Evolutionary conservation across 2,888 invertebrate species (phyloP).

Genomic region (Apamea epomidion): DNA sequence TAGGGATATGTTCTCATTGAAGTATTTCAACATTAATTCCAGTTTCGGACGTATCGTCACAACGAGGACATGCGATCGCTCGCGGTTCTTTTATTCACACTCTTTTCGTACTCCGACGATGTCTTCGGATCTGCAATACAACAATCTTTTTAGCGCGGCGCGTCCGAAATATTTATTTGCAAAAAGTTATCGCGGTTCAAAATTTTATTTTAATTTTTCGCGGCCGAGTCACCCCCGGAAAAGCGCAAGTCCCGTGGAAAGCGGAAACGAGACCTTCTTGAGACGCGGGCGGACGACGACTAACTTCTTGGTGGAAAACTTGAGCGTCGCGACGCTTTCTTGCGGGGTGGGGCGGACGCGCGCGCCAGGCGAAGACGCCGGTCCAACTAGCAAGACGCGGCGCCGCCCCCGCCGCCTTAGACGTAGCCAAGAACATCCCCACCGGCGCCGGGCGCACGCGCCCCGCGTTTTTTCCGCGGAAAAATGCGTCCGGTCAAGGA

Average conservation of each 20-base stretch:
- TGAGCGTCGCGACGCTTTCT: slow-evolving; percentile 89
- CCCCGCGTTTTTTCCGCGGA: slow-evolving; percentile 90
- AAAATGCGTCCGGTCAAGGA: slow-evolving; percentile 90
- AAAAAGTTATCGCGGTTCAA: slow-evolving; percentile 66
- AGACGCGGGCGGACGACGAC: slow-evolving; percentile 90
- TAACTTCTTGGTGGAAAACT: slow-evolving; percentile 91
- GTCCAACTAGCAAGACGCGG: slow-evolving; percentile 90
- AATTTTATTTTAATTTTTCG: slow-evolving; percentile 66
- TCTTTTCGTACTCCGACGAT: slow-evolving; percentile 65
- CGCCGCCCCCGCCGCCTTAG: slow-evolving; percentile 90
- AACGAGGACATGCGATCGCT: slow-evolving; percentile 84
- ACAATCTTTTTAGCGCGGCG: slow-evolving; percentile 66
- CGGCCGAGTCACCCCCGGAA: slow-evolving; percentile 75
- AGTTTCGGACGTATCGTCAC: slow-evolving; percentile 87
- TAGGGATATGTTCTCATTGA: slow-evolving; percentile 90
- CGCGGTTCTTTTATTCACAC: slow-evolving; percentile 69
- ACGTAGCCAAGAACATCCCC: slow-evolving; percentile 90
- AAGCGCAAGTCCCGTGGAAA: slow-evolving; percentile 79
- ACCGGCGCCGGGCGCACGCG: slow-evolving; percentile 88
- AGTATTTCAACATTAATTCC: slow-evolving; percentile 91
- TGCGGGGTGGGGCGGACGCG: slow-evolving; percentile 90
- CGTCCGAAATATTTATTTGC: slow-evolving; percentile 58
- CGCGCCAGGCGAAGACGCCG: slow-evolving; percentile 90
- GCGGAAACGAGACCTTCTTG: slow-evolving; percentile 89
- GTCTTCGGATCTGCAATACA: slow-evolving; percentile 79